Percentiles rank a stretch among this genome's conserved stretches.
These are phyloP conservation scores for Melanotaenia parkinsoni DNA, from an alignment of 2,797 vertebrate species.

Conservation along the genomic window DNA sequence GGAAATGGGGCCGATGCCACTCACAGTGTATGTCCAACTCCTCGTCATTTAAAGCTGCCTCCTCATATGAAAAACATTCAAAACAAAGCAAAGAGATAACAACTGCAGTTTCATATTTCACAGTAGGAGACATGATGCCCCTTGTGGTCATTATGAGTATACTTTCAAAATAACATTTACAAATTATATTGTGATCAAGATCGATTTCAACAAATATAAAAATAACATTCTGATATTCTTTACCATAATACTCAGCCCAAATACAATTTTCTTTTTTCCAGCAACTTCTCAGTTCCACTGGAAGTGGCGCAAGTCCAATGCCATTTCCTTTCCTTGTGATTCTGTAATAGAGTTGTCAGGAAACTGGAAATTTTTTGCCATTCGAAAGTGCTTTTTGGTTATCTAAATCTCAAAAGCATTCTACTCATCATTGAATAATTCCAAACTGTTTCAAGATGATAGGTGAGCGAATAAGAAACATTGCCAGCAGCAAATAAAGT, in stretches of 20 bases:
- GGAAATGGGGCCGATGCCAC: too few species aligned
- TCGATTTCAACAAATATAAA: too few species aligned
- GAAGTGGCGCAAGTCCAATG: constrained; percentile 41
- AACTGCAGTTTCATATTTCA: too few species aligned
- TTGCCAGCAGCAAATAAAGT: constrained; percentile 86
- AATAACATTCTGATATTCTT: too few species aligned
- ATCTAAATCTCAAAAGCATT: constrained; percentile 86
- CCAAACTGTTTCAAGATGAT: constrained; percentile 88
- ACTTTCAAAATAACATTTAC: too few species aligned
- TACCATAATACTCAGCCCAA: constrained; percentile 10
- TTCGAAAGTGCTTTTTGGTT: constrained; percentile 81
- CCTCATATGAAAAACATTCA: neutral
- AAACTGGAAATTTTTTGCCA: constrained; percentile 74
- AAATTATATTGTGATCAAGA: too few species aligned
- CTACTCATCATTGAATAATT: constrained; percentile 87
- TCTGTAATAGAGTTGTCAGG: constrained; percentile 75
- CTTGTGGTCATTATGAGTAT: too few species aligned
- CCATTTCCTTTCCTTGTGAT: constrained; percentile 31
- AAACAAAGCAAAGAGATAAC: neutral
- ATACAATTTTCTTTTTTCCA: constrained; percentile 41
- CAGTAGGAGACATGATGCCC: too few species aligned
- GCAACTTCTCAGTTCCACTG: constrained; percentile 40
- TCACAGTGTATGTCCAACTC: too few species aligned
- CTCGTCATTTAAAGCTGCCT: neutral
- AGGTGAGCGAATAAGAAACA: constrained; percentile 89